phyloP scores from a whole-genome alignment of 2,888 invertebrate species.

The Onthophagus sagittarius region DNA sequence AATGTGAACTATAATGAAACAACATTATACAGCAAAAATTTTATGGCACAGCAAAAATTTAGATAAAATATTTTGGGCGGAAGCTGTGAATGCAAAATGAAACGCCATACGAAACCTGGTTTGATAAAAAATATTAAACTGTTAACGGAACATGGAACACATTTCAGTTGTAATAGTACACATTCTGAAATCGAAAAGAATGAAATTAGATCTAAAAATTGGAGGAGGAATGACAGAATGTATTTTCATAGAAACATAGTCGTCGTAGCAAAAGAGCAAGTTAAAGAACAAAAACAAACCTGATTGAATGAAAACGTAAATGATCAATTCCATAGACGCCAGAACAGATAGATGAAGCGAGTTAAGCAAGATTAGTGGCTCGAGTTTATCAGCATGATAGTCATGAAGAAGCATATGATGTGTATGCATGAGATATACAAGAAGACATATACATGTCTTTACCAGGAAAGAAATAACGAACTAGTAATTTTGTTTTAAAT shows the following conservation, averaged over 20 bases:
- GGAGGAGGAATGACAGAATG: slow-evolving; percentile 24
- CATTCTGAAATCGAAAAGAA: slow-evolving; percentile 27
- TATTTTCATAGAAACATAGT: slow-evolving; percentile 25
- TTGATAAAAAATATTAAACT: slow-evolving; percentile 32
- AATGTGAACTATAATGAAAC: slow-evolving; percentile 38
- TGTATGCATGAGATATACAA: neutral
- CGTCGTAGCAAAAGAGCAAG: slow-evolving; percentile 16
- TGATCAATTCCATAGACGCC: neutral
- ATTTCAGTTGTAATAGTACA: slow-evolving; percentile 29
- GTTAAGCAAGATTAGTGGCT: neutral
- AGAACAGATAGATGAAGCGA: neutral
- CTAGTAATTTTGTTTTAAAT: too few species aligned
- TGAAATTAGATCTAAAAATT: slow-evolving; percentile 27
- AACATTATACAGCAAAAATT: slow-evolving; percentile 35
- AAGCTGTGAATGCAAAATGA: slow-evolving; percentile 39
- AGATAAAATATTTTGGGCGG: slow-evolving; percentile 36
- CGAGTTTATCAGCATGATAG: neutral
- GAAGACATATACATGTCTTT: too few species aligned
- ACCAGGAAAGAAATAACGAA: too few species aligned
- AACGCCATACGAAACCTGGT: too few species aligned
- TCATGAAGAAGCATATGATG: neutral
- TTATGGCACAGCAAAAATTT: slow-evolving; percentile 32
- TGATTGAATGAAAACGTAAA: neutral
- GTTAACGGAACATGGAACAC: slow-evolving; percentile 27
- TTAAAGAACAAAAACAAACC: neutral